Evolutionary conservation across 2,888 invertebrate species (phyloP), one percentile per base, ranked within the genome.

Genomic region (Endotricha flammealis): DNA sequence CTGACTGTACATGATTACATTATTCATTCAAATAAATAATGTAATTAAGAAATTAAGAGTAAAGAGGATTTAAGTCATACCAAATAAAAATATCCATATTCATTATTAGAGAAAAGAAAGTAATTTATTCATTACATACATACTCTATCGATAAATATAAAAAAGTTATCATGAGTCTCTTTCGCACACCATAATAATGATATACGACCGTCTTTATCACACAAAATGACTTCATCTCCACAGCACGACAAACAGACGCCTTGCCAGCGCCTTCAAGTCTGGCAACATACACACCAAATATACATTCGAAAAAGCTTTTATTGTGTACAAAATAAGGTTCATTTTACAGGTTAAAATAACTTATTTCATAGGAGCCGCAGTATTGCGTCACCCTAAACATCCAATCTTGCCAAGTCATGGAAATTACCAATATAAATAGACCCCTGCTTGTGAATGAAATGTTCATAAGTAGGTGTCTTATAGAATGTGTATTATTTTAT

Each of bases 331-430:
- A 1, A 25, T 43, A 61, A 40, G 39, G 42, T 11, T 16, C 2
- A 32, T 38, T 56, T 60, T 58, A 0, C 29, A 4, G 5, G 4
- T 1, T 2, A 23, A 17, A 29, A 14, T 39, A n/a, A 16, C 12
- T 29, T 14, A 25, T 23, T 44, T 42, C 49, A 58, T 57, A 56
- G 55, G 56, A 54, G 48, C 46, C 45, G 42, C 50, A 58, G 57
- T 44, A 66, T 70, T 66, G 49, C 73, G 69, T 74, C 71, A 71
- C 57, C 32, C 47, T 44, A 53, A n/a, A 48, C 44, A 40, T 44
- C 34, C 38, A 39, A 48, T 58, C 59, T 59, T 67, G 64, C 62
- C 64, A 69, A 63, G 60, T 62, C 56, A 52, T 42, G 28, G 39
- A 48, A 31, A 12, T 23, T 41, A 44, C 69, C 64, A 69, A 36